Evolutionary conservation across 2,113 vertebrate species (phyloP).

Genomic region (Rhinolophus ferrumequinum): DNA sequence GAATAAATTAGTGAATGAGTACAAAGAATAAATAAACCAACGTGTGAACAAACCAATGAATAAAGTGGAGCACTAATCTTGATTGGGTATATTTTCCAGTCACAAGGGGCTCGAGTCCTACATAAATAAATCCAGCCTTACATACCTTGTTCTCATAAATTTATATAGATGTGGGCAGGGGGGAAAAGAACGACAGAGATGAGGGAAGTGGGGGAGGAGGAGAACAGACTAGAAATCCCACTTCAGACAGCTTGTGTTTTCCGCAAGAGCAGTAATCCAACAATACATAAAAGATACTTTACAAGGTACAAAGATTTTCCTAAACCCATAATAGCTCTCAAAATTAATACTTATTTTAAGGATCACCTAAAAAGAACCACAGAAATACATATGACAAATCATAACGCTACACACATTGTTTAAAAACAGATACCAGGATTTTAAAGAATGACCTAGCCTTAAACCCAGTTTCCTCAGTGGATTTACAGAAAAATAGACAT

Average conservation of each 20-base stretch:
- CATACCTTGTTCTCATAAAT: not conserved
- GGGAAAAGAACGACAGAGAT: not conserved
- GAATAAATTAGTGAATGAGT: not conserved
- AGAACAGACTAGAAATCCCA: not conserved
- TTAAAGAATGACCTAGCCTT: conserved; percentile 26
- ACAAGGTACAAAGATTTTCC: not conserved
- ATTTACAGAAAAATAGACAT: conserved; percentile 61
- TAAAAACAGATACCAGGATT: conserved; percentile 51
- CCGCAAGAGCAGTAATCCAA: not conserved
- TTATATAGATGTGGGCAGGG: not conserved
- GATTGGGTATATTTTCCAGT: not conserved
- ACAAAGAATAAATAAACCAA: not conserved
- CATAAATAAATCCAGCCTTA: not conserved
- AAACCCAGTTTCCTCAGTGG: conserved; percentile 51
- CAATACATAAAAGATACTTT: not conserved
- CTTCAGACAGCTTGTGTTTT: not conserved
- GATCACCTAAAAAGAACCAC: conserved; percentile 19
- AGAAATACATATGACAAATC: conserved; percentile 11
- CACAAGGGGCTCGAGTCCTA: not conserved
- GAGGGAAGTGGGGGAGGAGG: not conserved
- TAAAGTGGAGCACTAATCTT: not conserved
- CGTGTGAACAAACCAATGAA: not conserved
- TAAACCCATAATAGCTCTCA: not conserved
- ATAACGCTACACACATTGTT: not conserved
- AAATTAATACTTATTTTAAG: conserved; percentile 19